phyloP scores from a whole-genome alignment of 2,113 vertebrate species.

The Acrocephalus arundinaceus region DNA sequence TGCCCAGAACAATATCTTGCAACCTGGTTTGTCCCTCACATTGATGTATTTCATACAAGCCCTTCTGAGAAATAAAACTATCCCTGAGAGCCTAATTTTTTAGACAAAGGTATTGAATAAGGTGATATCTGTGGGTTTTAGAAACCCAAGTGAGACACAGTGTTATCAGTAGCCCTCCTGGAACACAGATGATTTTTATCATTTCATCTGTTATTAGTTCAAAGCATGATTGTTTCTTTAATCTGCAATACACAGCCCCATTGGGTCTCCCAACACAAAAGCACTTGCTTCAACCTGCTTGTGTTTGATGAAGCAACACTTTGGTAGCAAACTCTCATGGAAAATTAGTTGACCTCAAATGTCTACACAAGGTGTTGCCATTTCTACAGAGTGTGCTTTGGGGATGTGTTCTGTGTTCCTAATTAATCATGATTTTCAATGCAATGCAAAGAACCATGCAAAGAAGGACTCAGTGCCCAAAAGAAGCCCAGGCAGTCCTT shows the following conservation, averaged over 20 bases:
- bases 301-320: not conserved
- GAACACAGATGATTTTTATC: not conserved
- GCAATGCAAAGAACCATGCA: rapidly evolving
- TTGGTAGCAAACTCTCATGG: not conserved
- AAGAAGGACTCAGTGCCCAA: not conserved
- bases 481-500: not conserved
- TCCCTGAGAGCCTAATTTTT: not conserved
- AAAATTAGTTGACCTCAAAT: not conserved
- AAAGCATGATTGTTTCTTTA: not conserved
- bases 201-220: not conserved
- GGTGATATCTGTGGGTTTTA: not conserved
- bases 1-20: not conserved
- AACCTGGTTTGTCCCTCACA: not conserved
- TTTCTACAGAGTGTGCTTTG: not conserved
- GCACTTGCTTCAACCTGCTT: not conserved
- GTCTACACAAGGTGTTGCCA: not conserved
- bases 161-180: not conserved
- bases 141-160: not conserved
- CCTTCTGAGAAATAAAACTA: not conserved
- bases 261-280: not conserved
- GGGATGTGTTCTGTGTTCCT: not conserved
- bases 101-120: not conserved
- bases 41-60: not conserved
- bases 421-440: not conserved
- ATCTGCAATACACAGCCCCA: rapidly evolving